Percentiles rank a stretch among this genome's conserved stretches.
Conservation (phyloP, 37 sponge, comb jelly and placozoan genomes). For the Chondrilla cf. caribensis region DNA sequence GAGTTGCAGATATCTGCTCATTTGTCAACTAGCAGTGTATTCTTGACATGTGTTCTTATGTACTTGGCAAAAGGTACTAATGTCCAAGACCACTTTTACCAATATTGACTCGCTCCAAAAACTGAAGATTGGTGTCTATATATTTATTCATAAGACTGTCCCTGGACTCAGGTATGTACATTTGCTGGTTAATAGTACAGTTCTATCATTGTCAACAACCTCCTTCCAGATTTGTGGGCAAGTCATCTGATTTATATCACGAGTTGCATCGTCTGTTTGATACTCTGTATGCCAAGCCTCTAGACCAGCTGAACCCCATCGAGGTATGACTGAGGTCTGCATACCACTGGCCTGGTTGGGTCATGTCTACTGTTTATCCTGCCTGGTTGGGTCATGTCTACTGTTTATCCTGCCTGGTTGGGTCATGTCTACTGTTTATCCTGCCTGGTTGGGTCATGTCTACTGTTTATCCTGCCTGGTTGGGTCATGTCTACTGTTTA, state of each 20-base stretch:
- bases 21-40: no score
- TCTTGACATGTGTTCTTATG: no score
- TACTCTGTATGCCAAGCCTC: neutral
- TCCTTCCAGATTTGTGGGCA: neutral
- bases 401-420: no score
- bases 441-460: no score
- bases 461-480: no score
- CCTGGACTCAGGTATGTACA: neutral
- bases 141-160: neutral
- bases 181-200: no score
- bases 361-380: neutral
- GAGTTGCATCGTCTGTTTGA: neutral
- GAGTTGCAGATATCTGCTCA: no score
- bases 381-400: no score
- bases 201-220: no score
- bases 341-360: neutral
- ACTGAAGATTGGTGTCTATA: neutral
- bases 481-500: no score
- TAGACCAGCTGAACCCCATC: neutral
- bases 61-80: neutral
- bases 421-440: no score
- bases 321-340: neutral
- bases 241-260: neutral
- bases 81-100: neutral
- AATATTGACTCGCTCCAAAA: neutral